Base-by-base conservation (phyloP, 2,113 vertebrate species). In the Falcunculus frontatus region DNA sequence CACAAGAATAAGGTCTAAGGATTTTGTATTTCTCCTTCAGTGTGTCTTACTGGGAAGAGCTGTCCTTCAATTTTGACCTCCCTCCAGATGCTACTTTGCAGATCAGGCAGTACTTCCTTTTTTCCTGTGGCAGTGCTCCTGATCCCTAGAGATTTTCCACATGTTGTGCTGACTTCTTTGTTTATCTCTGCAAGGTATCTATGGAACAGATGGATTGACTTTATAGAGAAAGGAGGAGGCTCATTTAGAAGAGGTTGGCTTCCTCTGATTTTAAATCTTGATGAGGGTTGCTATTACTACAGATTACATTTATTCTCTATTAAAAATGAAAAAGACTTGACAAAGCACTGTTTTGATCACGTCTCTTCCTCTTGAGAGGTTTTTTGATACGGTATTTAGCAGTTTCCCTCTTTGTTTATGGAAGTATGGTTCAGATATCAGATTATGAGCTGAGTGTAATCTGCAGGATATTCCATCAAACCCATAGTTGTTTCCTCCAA, bases 61-160 rank as follows among this genome's bases (percentile, higher is more conserved):
- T 93, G 56, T 93, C 90, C 95, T 96, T 93, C 79, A 84, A 0
- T 86, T 77, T 59, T 96, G 95, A 94, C 96, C 91, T 95, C 56
- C 25, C 63, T 97, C 79, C 95, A 96, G 95, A 69, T 96, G 95
- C 63, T 83, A 15, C 76, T 90, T 86, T 84, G 92, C 92, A 83
- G 59, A 94, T 83, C 59, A 95, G 67, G 75, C 92, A 93, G 63
- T 69, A 80, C 63, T 73, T 93, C 39, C 22, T 78, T 82, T 86
- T 77, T 80, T 57, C 33, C 25, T 74, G 90, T 90, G 46, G 44
- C 55, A 77, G 50, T 74, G 57, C n/a, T 79, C 80, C 35, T 86
- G 63, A 83, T 74, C 93, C 68, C 47, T 60, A 47, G 95, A 83
- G 95, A 21, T 52, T 74, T 86, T 15, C 44, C 3, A 4, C 64